Base-by-base conservation (phyloP, 2,888 invertebrate species). In the Pterobdella sp. region DNA sequence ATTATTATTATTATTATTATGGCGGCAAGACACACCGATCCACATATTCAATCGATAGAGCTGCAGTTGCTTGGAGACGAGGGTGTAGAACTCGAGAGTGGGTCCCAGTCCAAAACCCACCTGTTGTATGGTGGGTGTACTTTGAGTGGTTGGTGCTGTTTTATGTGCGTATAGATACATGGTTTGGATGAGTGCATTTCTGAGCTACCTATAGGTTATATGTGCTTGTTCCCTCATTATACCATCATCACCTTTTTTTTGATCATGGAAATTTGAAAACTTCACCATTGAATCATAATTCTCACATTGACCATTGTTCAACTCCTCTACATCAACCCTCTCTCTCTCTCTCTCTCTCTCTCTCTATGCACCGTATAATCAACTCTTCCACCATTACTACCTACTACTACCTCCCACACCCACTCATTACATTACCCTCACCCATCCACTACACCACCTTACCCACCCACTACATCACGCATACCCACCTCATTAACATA, bases 91-190 rank as follows among this genome's bases (percentile, higher is more conserved):
- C 86, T 99, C 98, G 76, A 98, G 87, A n/a, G 98, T 98, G 63
- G 98, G 98, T 22, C 98, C 98, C 75, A 98, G 87, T 22, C 98
- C 98, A 72, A 96, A 96, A 79, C 97, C 97, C 76, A 94, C 95
- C 86, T 87, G 4, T 1, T 14, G 7, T 7, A 3, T 22, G 18
- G 60, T 56, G 60, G 7, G n/a, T n/a, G n/a, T n/a, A n/a, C n/a
- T n/a, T n/a, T n/a, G n/a, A n/a, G n/a, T n/a, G n/a, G n/a, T n/a
- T n/a, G n/a, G n/a, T n/a, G n/a, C n/a, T n/a, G n/a, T n/a, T n/a
- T n/a, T n/a, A n/a, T n/a, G n/a, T n/a, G n/a, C n/a, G n/a, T n/a
- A n/a, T n/a, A n/a, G n/a, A n/a, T n/a, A n/a, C n/a, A n/a, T n/a
- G n/a, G n/a, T n/a, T n/a, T n/a, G n/a, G n/a, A n/a, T n/a, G n/a